phyloP scores from a whole-genome alignment of 2,797 vertebrate genomes.

The Rhodeus uyekii region DNA sequence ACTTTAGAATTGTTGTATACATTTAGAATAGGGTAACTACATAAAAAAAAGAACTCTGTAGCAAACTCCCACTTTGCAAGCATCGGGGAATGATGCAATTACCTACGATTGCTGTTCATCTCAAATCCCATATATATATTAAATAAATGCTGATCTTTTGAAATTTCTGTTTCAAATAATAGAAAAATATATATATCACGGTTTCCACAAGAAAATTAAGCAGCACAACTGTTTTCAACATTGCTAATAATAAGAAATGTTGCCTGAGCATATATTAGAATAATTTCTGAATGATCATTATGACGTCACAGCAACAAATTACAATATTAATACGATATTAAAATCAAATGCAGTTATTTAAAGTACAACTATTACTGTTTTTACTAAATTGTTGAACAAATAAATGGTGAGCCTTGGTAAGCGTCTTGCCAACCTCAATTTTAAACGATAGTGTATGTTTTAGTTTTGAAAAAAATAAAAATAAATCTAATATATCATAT shows the following conservation, averaged over 20 bases:
- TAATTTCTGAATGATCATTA: neutral
- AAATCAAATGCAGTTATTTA: too few species aligned
- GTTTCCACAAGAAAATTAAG: neutral
- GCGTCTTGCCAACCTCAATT: neutral
- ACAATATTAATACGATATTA: too few species aligned
- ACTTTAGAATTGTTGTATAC: neutral
- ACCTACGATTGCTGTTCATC: too few species aligned
- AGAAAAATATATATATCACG: neutral
- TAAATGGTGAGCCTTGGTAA: neutral
- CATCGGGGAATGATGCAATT: neutral
- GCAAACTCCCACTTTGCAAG: neutral
- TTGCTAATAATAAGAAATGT: neutral
- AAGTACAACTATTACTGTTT: neutral
- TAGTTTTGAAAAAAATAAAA: neutral
- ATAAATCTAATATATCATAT: neutral
- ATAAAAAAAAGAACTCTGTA: neutral
- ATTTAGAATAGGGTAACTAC: neutral
- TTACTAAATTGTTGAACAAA: neutral
- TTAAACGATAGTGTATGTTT: neutral
- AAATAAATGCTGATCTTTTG: neutral
- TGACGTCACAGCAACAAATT: too few species aligned
- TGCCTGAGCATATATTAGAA: neutral
- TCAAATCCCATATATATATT: too few species aligned
- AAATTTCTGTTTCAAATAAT: neutral
- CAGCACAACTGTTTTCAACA: too few species aligned